Base-by-base conservation (phyloP, 2,113 vertebrate species). In the Paralichthys olivaceus region DNA sequence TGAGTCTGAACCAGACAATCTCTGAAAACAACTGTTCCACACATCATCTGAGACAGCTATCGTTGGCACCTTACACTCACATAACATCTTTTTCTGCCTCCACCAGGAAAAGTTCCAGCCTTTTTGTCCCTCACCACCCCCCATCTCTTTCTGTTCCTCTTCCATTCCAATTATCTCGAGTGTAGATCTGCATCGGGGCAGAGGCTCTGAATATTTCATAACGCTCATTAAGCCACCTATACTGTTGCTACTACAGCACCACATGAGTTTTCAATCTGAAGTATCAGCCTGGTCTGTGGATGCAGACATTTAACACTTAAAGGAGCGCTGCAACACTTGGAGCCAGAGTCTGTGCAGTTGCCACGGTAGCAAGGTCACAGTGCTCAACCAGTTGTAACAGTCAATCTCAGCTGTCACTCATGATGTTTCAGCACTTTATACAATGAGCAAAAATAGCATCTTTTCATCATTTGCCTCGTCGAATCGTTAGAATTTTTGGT, bases 181-280 rank as follows among this genome's bases (percentile, higher is more conserved):
- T 72, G 83, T 84, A 86, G 80, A 85, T 81, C 75, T 69, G 75
- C 45, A 45, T 70, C 40, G 47, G 26, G 76, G 67, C 84, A 37
- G 45, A n/a, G 69, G 66, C 53, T 65, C 75, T 90, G 87, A 88
- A 91, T 89, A 79, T 89, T 85, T 89, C 54, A 91, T 84, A 59
- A 45, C 1, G 43, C 72, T 83, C 84, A 84, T 89, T 83, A 89
- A 78, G 56, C 55, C 79, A 69, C 69, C 49, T 72, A 70, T 62
- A 26, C 55, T 34, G 25, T n/a, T 59, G 28, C 70, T 59, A 57
- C 53, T 22, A 43, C 56, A 65, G 65, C 74, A 68, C 56, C n/a
- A 63, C 49, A 8, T 45, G 19, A 53, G 20, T 71, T 80, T 86
- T 65, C 37, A 56, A 54, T 80, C 72, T 51, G 65, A 78, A 53